These are phyloP conservation scores for Ochropleura plecta DNA, from an alignment of 2,888 invertebrate genomes.

Conservation along the genomic window DNA sequence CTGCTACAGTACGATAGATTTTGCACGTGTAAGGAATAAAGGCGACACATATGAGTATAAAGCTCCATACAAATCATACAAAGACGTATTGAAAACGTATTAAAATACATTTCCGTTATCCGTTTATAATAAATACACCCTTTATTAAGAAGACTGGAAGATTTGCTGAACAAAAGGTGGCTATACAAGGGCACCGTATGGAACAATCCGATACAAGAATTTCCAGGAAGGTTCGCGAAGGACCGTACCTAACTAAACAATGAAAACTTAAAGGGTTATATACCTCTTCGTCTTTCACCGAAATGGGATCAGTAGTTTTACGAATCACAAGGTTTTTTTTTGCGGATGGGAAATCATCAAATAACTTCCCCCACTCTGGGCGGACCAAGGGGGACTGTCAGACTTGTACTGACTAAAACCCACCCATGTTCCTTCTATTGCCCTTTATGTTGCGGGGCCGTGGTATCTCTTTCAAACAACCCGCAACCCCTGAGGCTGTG, in stretches of 20 bases:
- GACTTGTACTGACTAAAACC: too few relatives aligned
- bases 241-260: not conserved
- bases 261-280: too few relatives aligned
- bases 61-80: constrained; percentile 18
- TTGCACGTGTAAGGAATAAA: constrained; percentile 44
- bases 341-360: too few relatives aligned
- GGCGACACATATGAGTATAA: constrained; percentile 25
- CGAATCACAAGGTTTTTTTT: too few relatives aligned
- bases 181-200: not conserved
- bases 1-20: constrained; percentile 24
- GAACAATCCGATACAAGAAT: not conserved
- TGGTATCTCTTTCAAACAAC: too few relatives aligned
- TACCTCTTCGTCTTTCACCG: not conserved
- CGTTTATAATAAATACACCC: not conserved
- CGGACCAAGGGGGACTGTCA: too few relatives aligned
- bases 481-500: too few relatives aligned
- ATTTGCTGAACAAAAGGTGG: constrained; percentile 5
- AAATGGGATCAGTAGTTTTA: not conserved
- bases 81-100: constrained; percentile 9
- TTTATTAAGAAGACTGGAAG: not conserved
- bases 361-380: too few relatives aligned
- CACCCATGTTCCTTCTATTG: too few relatives aligned
- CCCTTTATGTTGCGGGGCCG: too few relatives aligned
- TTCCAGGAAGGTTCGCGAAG: not conserved
- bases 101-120: constrained; percentile 7